Evolutionary conservation across 2,797 vertebrate genomes (phyloP), one percentile per base, ranked within the genome.

Genomic region (Clarias fuscus): DNA sequence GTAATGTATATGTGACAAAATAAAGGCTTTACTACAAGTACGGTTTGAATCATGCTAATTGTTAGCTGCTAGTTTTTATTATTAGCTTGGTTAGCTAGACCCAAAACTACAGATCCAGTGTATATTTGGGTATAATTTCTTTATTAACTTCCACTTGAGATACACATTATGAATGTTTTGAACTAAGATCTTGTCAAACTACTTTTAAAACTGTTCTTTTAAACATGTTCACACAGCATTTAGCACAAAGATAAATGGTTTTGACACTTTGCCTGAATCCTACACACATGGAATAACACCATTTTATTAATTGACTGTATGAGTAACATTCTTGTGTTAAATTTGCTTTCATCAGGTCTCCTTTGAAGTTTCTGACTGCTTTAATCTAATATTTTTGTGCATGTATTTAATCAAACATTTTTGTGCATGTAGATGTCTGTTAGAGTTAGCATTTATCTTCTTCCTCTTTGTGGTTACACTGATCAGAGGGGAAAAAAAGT

Each of bases 381-480:
- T 85, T 7, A 68, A 59, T 30, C 33, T 24, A 20, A 53, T 11
- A 53, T 53, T 53, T 53, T 56, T 56, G 17, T 82, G 7, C 30
- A 68, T 22, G 43, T n/a, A 65, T 78, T 85, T 7, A 68, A 59
- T 30, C 33, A 37, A 20, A 53, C 48, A 53, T 53, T 53, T 53
- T 56, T 56, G 17, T 82, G 7, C 30, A 68, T 22, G 43, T n/a
- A 65, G 20, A 18, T 64, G 84, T 84, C 61, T 13, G 76, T 67
- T 73, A 75, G n/a, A n/a, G 62, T 17, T 37, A 40, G 24, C 22
- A n/a, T 40, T 22, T 43, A 27, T 18, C 20, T 15, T 68, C 83
- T 84, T 87, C 86, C 82, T 84, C 70, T 81, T 87, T 84, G 77
- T 80, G 68, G 76, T 87, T 67, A 48, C 8, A 61, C 76, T 84